These are phyloP conservation scores for Brassicogethes aeneus DNA, from an alignment of 2,888 invertebrate genomes.

Conservation along the genomic window DNA sequence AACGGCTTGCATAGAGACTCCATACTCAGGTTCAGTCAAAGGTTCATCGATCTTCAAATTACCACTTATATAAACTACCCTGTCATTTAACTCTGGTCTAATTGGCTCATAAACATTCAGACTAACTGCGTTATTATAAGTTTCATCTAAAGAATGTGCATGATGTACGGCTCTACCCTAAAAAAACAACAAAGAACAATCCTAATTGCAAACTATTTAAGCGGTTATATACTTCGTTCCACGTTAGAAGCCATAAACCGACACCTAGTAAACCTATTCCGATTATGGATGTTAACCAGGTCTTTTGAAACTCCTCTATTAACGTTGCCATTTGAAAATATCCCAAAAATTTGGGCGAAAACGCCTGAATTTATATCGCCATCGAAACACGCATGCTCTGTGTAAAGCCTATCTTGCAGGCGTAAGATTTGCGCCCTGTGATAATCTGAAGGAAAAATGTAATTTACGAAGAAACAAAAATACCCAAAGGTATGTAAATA, in stretches of 20 bases:
- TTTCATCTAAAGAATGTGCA: slow-evolving; percentile 71
- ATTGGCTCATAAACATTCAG: slow-evolving; percentile 42
- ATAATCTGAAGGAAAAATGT: too few relatives aligned
- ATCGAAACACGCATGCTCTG: slow-evolving; percentile 22
- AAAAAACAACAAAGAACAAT: slow-evolving; percentile 15
- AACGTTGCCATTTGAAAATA: slow-evolving; percentile 22
- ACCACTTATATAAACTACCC: slow-evolving; percentile 70
- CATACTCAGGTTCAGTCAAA: slow-evolving; percentile 77
- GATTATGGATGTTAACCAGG: slow-evolving; percentile 64
- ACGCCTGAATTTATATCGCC: slow-evolving; percentile 9
- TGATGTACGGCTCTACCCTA: slow-evolving; percentile 74
- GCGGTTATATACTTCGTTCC: slow-evolving; percentile 65
- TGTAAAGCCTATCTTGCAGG: slow-evolving; percentile 18
- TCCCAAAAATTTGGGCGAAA: too few relatives aligned
- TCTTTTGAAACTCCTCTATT: slow-evolving; percentile 52
- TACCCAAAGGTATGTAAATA: slow-evolving; percentile 3
- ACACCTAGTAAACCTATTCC: slow-evolving; percentile 56
- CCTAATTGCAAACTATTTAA: not conserved
- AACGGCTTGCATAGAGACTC: slow-evolving; percentile 73
- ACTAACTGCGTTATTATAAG: slow-evolving; percentile 52
- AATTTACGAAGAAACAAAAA: too few relatives aligned
- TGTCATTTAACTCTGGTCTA: slow-evolving; percentile 57
- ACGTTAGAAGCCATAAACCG: slow-evolving; percentile 64
- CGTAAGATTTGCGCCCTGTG: too few relatives aligned
- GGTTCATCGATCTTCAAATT: slow-evolving; percentile 68